Conservation (phyloP, 2,888 invertebrate genomes). For the Bellardia pandia region DNA sequence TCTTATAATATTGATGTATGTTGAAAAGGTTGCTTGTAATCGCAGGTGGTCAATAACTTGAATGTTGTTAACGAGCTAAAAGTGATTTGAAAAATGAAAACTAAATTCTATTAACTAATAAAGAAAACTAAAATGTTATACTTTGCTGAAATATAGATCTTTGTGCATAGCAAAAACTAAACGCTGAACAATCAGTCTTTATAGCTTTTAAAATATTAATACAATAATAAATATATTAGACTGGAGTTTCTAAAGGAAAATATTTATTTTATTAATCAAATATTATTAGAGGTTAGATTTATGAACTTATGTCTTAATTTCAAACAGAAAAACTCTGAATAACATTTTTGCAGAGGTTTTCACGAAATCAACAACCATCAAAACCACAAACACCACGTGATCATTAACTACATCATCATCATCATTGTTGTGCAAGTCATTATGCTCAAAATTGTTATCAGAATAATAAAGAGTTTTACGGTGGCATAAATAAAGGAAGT, state of each 20-base stretch:
- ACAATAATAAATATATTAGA: no score
- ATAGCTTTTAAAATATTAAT: no score
- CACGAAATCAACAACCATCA: not conserved
- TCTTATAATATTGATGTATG: constrained; percentile 30
- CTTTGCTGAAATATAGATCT: not conserved
- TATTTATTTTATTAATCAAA: constrained; percentile 1
- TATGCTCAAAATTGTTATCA: not conserved
- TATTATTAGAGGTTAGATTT: constrained; percentile 12
- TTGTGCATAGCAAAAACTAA: no score
- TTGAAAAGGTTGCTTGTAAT: constrained; percentile 26
- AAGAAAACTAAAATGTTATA: not conserved
- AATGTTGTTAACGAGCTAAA: constrained; percentile 22
- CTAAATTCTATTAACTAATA: not conserved
- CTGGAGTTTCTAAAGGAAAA: no score
- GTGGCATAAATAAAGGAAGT: constrained; percentile 1
- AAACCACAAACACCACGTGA: not conserved
- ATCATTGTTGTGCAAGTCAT: not conserved
- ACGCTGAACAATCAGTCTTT: no score
- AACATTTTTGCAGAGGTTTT: not conserved
- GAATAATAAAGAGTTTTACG: constrained; percentile 21
- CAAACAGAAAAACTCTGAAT: not conserved
- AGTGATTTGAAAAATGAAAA: constrained; percentile 16
- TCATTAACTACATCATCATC: no score
- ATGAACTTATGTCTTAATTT: constrained; percentile 4
- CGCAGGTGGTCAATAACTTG: constrained; percentile 45